phyloP scores from a whole-genome alignment of 2,888 invertebrate species.

The Pseudoips prasinana region DNA sequence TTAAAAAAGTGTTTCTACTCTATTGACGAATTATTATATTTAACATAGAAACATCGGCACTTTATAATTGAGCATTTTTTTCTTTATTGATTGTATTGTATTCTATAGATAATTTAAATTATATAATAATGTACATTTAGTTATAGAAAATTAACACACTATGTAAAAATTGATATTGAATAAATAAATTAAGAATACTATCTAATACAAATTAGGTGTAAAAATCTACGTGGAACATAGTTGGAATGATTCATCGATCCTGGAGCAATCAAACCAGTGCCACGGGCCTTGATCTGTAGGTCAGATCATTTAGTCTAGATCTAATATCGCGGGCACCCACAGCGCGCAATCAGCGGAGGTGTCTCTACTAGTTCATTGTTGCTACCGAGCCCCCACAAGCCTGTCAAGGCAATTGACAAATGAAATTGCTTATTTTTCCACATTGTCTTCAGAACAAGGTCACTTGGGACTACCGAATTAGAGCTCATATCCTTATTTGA shows the following conservation, averaged over 20 bases:
- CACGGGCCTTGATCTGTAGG: constrained; percentile 50
- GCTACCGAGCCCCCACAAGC: constrained; percentile 47
- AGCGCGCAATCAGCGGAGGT: constrained; percentile 51
- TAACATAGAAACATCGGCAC: no score
- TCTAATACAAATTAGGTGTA: no score
- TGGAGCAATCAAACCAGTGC: constrained; percentile 9
- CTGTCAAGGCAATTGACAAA: constrained; percentile 41
- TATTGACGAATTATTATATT: no score
- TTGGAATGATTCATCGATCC: constrained; percentile 11
- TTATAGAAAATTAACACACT: no score
- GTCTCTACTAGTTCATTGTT: constrained; percentile 55
- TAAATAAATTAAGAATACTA: no score
- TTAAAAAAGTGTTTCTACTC: no score
- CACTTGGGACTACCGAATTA: constrained; percentile 31
- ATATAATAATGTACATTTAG: no score
- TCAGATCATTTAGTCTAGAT: constrained; percentile 59
- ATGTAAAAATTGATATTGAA: no score
- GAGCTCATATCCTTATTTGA: constrained; percentile 46
- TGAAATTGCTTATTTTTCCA: constrained; percentile 36
- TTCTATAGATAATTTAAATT: no score
- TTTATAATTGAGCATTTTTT: no score
- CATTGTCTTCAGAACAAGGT: constrained; percentile 47
- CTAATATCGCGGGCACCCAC: constrained; percentile 55
- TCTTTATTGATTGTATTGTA: no score
- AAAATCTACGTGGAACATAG: no score